phyloP scores from a whole-genome alignment of 1,140 invertebrate species.

The Riptortus pedestris region DNA sequence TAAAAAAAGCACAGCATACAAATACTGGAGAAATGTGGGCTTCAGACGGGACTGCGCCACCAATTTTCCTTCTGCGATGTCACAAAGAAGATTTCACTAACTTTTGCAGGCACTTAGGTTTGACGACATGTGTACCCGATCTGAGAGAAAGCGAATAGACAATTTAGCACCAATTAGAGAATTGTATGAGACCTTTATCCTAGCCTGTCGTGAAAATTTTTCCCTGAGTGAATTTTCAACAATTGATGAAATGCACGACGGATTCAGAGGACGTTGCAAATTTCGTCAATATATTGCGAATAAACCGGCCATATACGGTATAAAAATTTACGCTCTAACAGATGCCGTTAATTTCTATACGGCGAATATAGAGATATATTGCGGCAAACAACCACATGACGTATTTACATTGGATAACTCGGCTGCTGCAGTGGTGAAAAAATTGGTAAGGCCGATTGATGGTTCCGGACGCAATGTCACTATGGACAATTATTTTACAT shows the following conservation, averaged over 20 bases:
- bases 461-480: too few species aligned
- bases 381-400: slow-evolving; percentile 35
- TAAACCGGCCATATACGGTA: slow-evolving; percentile 36
- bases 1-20: too few species aligned
- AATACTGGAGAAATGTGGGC: neutral
- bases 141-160: neutral
- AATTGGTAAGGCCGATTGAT: too few species aligned
- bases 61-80: neutral
- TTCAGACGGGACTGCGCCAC: neutral
- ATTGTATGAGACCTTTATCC: too few species aligned
- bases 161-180: neutral
- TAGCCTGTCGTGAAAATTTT: too few species aligned
- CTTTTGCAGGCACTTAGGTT: neutral
- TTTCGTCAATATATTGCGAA: slow-evolving; percentile 33
- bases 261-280: slow-evolving; percentile 37
- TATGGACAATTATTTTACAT: too few species aligned
- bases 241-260: slow-evolving; percentile 38
- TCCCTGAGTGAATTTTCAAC: too few species aligned
- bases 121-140: neutral
- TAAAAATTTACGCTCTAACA: slow-evolving; percentile 34
- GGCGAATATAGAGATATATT: slow-evolving; percentile 35
- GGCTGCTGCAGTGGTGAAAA: too few species aligned
- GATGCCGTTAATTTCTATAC: slow-evolving; percentile 32
- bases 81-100: neutral
- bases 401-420: too few species aligned